Base-by-base conservation (phyloP, 2,888 invertebrate species). In the Spisula subtruncata region DNA sequence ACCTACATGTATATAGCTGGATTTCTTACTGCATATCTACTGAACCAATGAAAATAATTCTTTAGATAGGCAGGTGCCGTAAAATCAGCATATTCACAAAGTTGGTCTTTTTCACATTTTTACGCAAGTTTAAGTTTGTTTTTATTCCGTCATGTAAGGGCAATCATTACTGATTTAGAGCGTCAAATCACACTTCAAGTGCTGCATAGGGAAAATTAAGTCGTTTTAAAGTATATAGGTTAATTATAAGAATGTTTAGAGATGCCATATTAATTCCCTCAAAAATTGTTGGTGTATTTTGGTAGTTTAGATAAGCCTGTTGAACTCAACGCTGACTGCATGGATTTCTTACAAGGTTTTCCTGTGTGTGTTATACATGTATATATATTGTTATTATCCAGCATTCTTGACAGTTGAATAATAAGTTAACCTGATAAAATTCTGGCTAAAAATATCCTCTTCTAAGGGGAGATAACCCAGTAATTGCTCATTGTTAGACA, bases 341-440 rank as follows among this genome's bases (percentile, higher is more conserved):
- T 85, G 85, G 48, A 51, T 83, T 66, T 16, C 81, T n/a, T n/a
- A 75, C 71, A 48, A 75, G 60, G 75, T 75, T 81, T 84, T 84
- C 84, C 71, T 84, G 84, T 84, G 51, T 84, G n/a, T 51, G 46
- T 84, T 46, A 25, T 66, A 75, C 84, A 85, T 85, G 85, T 85
- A 51, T 54, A 51, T 54, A 56, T 79, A 80, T 85, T 85, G 85
- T 80, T 85, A 80, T 85, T 84, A 85, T 56, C 79, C 85, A 35
- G 51, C 80, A 80, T 85, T 85, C 85, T 85, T 80, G 56, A 85
- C 85, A 85, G 85, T 85, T 85, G 85, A 85, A 85, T 85, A 85
- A 80, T 85, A 85, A 85, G 75, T 85, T 85, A 56, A 85, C 85
- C 85, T 85, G 85, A 85, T 85, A 80, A 85, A 85, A 84, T 35